These are phyloP conservation scores for Neodiprion pinetum DNA, from an alignment of 1,140 invertebrate genomes.

Conservation along the genomic window DNA sequence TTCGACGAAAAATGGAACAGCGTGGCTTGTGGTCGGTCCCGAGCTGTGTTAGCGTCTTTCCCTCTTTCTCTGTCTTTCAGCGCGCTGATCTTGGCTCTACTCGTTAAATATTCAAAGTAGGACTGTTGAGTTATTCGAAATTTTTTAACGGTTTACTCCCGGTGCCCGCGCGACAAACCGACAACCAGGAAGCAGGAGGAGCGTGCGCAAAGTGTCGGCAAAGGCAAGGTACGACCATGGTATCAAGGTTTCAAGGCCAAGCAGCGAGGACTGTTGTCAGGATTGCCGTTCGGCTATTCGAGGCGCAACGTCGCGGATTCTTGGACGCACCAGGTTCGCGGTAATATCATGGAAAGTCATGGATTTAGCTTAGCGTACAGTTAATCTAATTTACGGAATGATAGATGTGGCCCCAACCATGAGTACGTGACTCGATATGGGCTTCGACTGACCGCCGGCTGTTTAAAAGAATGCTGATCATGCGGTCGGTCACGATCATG, in stretches of 20 bases:
- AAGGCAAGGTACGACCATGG: not conserved
- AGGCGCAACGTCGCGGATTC: not conserved
- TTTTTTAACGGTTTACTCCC: not conserved
- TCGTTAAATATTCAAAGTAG: not conserved
- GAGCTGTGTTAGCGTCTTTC: not conserved
- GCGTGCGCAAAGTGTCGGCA: too few relatives aligned
- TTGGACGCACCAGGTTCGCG: too few relatives aligned
- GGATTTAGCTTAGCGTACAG: slow-evolving; percentile 1
- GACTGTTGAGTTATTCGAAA: not conserved
- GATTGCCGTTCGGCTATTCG: not conserved
- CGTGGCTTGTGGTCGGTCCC: too few relatives aligned
- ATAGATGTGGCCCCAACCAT: not conserved
- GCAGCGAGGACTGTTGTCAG: not conserved
- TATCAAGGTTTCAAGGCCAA: not conserved
- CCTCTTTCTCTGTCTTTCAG: not conserved
- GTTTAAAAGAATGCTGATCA: not conserved
- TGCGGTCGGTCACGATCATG: not conserved
- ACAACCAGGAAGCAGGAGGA: not conserved
- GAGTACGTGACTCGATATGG: not conserved
- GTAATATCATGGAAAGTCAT: slow-evolving; percentile 2
- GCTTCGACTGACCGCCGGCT: not conserved
- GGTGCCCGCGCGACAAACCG: not conserved
- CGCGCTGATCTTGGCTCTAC: not conserved
- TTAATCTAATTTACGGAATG: slow-evolving; percentile 1
- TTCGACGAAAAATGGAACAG: too few relatives aligned